Conservation (phyloP, 2,888 invertebrate species). For the Brachynemurus nebulosus region DNA sequence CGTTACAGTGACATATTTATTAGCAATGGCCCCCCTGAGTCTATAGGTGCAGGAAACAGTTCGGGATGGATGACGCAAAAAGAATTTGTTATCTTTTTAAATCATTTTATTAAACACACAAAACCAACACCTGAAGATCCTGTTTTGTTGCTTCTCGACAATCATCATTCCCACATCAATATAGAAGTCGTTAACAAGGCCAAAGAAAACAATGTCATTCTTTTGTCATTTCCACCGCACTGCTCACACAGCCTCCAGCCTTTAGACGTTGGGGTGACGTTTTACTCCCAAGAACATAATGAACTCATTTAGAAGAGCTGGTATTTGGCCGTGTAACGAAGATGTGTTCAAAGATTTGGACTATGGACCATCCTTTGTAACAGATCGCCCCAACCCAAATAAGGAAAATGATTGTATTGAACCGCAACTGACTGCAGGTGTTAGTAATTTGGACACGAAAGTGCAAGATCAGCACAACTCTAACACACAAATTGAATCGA, state of each 20-base stretch:
- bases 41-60: conserved; percentile 23
- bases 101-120: conserved; percentile 21
- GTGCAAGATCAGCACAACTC: too few relatives aligned
- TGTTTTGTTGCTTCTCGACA: conserved; percentile 22
- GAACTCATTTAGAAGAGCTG: too few relatives aligned
- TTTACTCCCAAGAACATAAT: too few relatives aligned
- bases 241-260: conserved; percentile 2
- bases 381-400: too few relatives aligned
- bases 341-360: too few relatives aligned
- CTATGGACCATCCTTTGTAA: too few relatives aligned
- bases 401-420: too few relatives aligned
- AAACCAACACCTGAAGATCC: conserved; percentile 18
- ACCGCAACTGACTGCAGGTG: too few relatives aligned
- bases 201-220: background rate
- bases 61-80: conserved; percentile 23
- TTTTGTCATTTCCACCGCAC: conserved; percentile 6
- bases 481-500: too few relatives aligned
- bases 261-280: conserved; percentile 4
- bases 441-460: too few relatives aligned
- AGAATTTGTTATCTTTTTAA: conserved; percentile 20
- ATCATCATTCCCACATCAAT: conserved; percentile 15
- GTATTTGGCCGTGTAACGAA: too few relatives aligned
- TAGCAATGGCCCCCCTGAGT: conserved; percentile 21
- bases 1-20: conserved; percentile 19
- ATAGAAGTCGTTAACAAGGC: background rate